phyloP scores from a whole-genome alignment of 2,888 invertebrate genomes.

The Dryobotodes eremita region DNA sequence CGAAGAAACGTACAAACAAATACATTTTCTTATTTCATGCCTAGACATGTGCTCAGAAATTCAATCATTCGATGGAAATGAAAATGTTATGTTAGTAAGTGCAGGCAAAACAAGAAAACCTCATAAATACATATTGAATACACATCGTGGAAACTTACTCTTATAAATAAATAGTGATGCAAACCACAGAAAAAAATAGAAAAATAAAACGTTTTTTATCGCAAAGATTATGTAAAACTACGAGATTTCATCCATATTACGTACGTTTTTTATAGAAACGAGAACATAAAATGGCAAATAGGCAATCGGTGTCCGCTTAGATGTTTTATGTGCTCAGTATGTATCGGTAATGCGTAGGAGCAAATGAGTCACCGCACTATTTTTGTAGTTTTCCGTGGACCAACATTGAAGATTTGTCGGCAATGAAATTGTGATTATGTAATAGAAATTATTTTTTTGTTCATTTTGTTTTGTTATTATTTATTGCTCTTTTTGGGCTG shows the following conservation, averaged over 20 bases:
- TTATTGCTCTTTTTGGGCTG: constrained; percentile 12
- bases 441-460: too few relatives aligned
- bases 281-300: constrained; percentile 66
- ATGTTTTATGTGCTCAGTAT: constrained; percentile 62
- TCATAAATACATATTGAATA: constrained; percentile 38
- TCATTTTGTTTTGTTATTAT: constrained; percentile 12
- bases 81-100: constrained; percentile 23
- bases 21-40: background rate
- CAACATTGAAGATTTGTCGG: constrained; percentile 61
- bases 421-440: constrained; percentile 56
- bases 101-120: constrained; percentile 27
- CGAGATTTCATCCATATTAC: constrained; percentile 58
- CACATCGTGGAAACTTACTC: constrained; percentile 15
- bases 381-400: constrained; percentile 67
- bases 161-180: constrained; percentile 45
- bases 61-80: constrained; percentile 30
- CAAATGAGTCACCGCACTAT: constrained; percentile 73
- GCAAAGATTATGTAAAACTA: constrained; percentile 57
- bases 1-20: background rate
- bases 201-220: constrained; percentile 51
- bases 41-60: constrained; percentile 15
- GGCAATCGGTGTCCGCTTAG: constrained; percentile 68
- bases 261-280: constrained; percentile 64
- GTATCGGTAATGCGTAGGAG: constrained; percentile 67
- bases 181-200: constrained; percentile 22